Percentiles rank a stretch among this genome's conserved stretches.
phyloP scores from a whole-genome alignment of 53 echinoderm and acorn worm genomes.

The Crossaster papposus region DNA sequence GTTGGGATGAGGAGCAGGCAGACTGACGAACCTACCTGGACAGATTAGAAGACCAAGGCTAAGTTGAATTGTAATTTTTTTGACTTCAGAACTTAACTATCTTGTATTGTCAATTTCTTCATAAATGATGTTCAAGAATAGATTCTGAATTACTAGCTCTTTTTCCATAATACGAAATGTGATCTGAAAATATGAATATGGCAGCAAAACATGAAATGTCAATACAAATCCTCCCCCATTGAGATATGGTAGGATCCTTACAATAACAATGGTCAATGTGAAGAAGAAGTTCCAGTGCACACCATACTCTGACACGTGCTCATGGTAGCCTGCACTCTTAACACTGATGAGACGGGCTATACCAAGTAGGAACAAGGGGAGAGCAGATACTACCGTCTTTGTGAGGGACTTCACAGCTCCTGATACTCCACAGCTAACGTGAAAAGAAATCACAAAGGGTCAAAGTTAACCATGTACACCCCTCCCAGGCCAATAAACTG shows the following conservation, averaged over 20 bases:
- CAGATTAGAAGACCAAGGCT: background rate
- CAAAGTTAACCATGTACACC: background rate
- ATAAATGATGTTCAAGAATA: no score
- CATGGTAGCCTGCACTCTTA: conserved; percentile 84
- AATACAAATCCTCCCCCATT: background rate
- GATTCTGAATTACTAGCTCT: no score
- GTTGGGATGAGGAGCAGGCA: conserved; percentile 69
- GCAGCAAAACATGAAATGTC: background rate
- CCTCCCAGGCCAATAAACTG: no score
- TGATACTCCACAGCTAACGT: conserved; percentile 24
- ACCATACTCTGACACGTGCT: conserved; percentile 93
- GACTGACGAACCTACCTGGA: conserved; percentile 72
- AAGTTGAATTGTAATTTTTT: background rate
- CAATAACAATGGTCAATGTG: conserved; percentile 84
- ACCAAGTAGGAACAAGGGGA: conserved; percentile 79
- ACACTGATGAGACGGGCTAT: conserved; percentile 71
- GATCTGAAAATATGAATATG: no score
- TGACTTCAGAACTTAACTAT: background rate
- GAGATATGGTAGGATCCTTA: conserved; percentile 44
- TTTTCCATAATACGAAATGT: no score
- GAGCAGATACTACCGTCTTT: conserved; percentile 58
- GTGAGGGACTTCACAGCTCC: conserved; percentile 45
- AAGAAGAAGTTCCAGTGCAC: conserved; percentile 99
- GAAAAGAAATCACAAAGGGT: background rate
- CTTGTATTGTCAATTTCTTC: no score